Evolutionary conservation across 2,113 vertebrate species (phyloP).

Genomic region (Eurypyga helias): DNA sequence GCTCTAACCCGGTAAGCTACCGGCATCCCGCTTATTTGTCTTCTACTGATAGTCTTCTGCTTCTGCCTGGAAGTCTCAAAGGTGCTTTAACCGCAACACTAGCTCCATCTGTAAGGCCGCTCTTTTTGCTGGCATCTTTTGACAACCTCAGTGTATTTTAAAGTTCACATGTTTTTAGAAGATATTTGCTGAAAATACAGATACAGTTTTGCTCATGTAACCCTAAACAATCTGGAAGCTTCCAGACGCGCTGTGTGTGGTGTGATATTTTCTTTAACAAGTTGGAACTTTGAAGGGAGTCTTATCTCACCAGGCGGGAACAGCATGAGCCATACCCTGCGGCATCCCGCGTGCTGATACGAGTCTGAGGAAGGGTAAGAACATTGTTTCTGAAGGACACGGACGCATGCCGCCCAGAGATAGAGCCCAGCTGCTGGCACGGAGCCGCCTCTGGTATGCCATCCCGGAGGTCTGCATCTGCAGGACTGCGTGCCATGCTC

Average conservation of each 20-base stretch:
- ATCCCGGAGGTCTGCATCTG: neutral
- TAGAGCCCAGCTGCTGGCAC: neutral
- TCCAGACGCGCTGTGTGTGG: neutral
- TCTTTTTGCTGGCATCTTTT: neutral
- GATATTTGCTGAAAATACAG: slow-evolving; percentile 2
- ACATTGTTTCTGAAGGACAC: neutral
- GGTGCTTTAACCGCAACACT: neutral
- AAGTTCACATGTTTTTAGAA: neutral
- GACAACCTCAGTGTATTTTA: neutral
- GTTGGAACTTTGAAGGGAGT: slow-evolving; percentile 4
- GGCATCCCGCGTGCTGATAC: neutral
- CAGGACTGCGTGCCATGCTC: neutral
- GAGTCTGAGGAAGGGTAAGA: neutral
- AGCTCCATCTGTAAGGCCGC: neutral
- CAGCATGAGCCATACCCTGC: neutral
- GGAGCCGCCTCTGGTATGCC: neutral
- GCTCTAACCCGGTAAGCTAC: neutral
- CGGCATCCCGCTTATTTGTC: neutral
- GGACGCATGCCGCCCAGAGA: neutral
- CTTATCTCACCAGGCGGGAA: neutral
- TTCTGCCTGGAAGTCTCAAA: neutral
- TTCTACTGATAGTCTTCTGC: neutral
- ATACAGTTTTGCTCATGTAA: neutral
- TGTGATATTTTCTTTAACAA: neutral
- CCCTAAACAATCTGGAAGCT: neutral